Conservation (phyloP, 2,113 vertebrate species). For the Lepus timidus region DNA sequence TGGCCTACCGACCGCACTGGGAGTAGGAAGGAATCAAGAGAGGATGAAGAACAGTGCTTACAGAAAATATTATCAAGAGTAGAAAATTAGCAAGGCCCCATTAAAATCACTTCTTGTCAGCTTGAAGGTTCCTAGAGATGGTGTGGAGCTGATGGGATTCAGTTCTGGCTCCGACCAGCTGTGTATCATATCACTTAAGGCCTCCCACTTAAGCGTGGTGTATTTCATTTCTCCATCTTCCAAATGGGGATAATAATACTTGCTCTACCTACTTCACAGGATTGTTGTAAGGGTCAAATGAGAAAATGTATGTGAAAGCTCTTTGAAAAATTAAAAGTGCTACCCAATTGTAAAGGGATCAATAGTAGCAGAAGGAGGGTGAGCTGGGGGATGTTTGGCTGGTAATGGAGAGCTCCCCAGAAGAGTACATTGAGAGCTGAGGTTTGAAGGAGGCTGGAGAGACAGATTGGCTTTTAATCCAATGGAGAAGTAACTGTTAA, state of each 20-base stretch:
- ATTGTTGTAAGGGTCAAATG: conserved; percentile 79
- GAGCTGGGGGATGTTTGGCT: background rate
- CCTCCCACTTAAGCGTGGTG: conserved; percentile 65
- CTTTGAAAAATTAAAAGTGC: conserved; percentile 84
- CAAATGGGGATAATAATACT: conserved; percentile 80
- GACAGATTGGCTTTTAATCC: background rate
- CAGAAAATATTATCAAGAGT: background rate
- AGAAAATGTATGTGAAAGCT: conserved; percentile 84
- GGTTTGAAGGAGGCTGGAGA: background rate
- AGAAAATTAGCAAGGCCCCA: background rate
- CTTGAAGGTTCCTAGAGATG: background rate
- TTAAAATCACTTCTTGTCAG: background rate
- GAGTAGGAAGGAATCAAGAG: background rate
- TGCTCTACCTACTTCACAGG: conserved; percentile 71
- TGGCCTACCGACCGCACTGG: background rate
- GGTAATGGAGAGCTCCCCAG: conserved; percentile 29
- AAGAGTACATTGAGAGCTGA: conserved; percentile 55
- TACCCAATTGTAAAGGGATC: conserved; percentile 75
- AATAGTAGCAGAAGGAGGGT: conserved; percentile 68
- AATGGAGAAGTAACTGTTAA: background rate
- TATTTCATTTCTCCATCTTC: conserved; percentile 76
- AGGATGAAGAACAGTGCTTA: background rate
- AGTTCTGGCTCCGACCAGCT: background rate
- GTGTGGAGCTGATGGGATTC: background rate
- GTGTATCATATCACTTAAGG: background rate